Base-by-base conservation (phyloP, 1,140 invertebrate genomes). In the Papilio polyxenes region DNA sequence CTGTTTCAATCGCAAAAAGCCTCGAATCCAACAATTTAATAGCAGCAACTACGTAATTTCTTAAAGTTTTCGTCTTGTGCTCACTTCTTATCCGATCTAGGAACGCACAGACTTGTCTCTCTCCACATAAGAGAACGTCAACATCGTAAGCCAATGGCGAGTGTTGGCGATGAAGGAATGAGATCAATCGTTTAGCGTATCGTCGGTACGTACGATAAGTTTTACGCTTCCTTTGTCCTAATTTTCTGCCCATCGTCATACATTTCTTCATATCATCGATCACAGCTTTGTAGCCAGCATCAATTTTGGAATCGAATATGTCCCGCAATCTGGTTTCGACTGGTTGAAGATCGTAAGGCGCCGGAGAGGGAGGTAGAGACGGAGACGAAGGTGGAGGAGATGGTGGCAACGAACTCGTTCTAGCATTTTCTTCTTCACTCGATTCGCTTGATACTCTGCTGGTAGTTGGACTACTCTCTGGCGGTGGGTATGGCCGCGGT, bases 201-300 rank as follows among this genome's bases (percentile, higher is more conserved):
- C 94, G 89, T 56, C 94, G 87, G 83, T 95, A 95, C 0, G 94
- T 95, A 23, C 94, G 85, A 65, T 95, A 95, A 1, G 90, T 92
- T 88, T 94, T 94, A 74, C 94, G 90, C 81, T 95, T 95, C 80
- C 93, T 89, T 3, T 94, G 86, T 62, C 94, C 93, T 0, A 95
- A 87, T 7, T 92, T 94, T 76, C 94, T 89, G 10, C 94, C 94
- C 91, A 94, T 94, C 0, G 90, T 93, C 94, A 95, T 95, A 3
- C 92, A 94, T 87, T 95, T 95, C 84, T 95, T 95, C 94, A 95
- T 95, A 62, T 95, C 94, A 85, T 95, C 94, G 44, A 95, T 95
- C 3, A 95, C 92, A 17, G 94, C 94, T 91, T 95, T 95, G 82
- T 95, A 95, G 59, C 91, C 90, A 9, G 89, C 92, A 79, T 93